These are phyloP conservation scores for Lycopodina hypogea DNA, from an alignment of 37 sponge, comb jelly and placozoan species.

Conservation along the genomic window DNA sequence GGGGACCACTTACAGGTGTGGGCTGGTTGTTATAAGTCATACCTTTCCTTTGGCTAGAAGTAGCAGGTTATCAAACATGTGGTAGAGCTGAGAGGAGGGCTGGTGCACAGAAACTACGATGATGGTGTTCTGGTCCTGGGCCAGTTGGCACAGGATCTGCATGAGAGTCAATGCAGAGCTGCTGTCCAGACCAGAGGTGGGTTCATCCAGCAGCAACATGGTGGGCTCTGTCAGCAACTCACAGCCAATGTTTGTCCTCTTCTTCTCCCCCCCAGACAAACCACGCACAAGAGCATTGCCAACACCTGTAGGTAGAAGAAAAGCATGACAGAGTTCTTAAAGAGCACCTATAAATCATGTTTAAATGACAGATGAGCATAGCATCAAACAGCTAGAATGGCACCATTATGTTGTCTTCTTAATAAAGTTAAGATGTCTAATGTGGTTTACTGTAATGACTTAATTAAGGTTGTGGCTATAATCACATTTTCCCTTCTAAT, in stretches of 20 bases:
- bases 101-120: constrained; percentile 80
- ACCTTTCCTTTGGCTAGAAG: constrained; percentile 76
- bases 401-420: too few species aligned
- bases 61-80: constrained; percentile 74
- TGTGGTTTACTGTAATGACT: too few species aligned
- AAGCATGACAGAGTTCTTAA: background rate
- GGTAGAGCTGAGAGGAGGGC: constrained; percentile 78
- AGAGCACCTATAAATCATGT: too few species aligned
- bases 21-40: background rate
- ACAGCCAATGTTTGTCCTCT: constrained; percentile 83
- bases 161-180: constrained; percentile 69
- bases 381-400: too few species aligned
- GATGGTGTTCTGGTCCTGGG: constrained; percentile 42
- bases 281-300: constrained; percentile 57
- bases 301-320: constrained; percentile 37
- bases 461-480: too few species aligned
- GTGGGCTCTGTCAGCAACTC: constrained; percentile 78
- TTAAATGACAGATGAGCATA: background rate
- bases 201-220: constrained; percentile 81
- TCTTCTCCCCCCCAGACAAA: constrained; percentile 87
- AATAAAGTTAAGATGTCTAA: too few species aligned
- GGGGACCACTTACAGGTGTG: too few species aligned
- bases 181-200: constrained; percentile 88
- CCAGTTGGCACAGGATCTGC: constrained; percentile 46
- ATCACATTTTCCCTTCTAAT: too few species aligned